Conservation (phyloP, 2,113 vertebrate genomes). For the Beaufortia kweichowensis region DNA sequence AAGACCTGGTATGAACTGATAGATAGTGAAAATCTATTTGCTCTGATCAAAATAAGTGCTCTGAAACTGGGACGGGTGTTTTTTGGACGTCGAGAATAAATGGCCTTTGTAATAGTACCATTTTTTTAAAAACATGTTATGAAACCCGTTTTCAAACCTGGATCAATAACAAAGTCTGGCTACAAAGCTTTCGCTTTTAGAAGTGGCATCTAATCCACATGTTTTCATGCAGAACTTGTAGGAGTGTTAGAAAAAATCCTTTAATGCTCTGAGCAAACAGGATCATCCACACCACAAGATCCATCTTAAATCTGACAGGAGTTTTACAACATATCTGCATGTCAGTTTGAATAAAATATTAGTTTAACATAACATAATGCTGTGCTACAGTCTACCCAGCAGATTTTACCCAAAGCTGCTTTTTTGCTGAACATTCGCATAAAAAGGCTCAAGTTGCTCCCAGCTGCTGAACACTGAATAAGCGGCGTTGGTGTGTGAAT, state of each 20-base stretch:
- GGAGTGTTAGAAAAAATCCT: conserved; percentile 6
- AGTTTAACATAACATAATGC: too few relatives aligned
- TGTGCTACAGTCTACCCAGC: too few relatives aligned
- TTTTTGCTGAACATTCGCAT: not conserved
- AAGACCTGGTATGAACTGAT: conserved; percentile 7
- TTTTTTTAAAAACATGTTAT: not conserved
- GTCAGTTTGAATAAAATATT: not conserved
- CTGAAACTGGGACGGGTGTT: not conserved
- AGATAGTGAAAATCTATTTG: conserved; percentile 21
- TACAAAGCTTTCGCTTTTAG: not conserved
- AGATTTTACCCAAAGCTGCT: too few relatives aligned
- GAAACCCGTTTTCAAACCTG: not conserved
- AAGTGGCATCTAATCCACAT: not conserved
- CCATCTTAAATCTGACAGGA: not conserved
- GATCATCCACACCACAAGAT: not conserved
- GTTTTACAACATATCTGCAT: not conserved
- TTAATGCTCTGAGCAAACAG: not conserved
- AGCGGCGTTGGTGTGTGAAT: too few relatives aligned
- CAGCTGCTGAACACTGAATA: too few relatives aligned
- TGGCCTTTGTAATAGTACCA: not conserved
- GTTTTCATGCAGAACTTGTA: not conserved
- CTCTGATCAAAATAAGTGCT: not conserved
- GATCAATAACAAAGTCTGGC: not conserved
- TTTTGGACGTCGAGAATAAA: not conserved
- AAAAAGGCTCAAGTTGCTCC: not conserved